phyloP scores from a whole-genome alignment of 2,797 vertebrate species.

The Adelosebastes latens region DNA sequence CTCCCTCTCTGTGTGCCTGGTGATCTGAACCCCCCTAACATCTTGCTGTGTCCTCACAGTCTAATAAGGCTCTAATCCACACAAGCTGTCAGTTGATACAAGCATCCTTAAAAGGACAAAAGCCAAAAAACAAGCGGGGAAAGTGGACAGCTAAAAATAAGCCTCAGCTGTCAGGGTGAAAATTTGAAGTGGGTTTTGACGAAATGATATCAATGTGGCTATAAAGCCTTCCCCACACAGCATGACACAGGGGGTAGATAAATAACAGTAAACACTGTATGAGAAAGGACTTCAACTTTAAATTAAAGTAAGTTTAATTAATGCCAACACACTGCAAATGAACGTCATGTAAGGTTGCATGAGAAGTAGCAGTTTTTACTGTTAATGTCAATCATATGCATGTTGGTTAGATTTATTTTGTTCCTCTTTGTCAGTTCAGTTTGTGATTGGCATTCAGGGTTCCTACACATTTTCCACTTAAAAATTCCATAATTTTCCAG shows the following conservation, averaged over 20 bases:
- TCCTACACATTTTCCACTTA: too few relatives aligned
- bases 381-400: background rate
- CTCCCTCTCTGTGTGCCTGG: slow-evolving; percentile 59
- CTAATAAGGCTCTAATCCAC: slow-evolving; percentile 88
- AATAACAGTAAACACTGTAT: slow-evolving; percentile 8
- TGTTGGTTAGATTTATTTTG: background rate
- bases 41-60: slow-evolving; percentile 86
- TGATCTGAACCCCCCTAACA: slow-evolving; percentile 84
- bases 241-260: background rate
- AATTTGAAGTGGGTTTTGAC: slow-evolving; percentile 72
- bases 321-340: background rate
- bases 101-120: slow-evolving; percentile 83
- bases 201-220: slow-evolving; percentile 55
- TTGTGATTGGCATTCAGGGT: background rate
- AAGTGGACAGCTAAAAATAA: slow-evolving; percentile 82
- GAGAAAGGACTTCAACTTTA: background rate
- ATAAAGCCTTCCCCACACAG: slow-evolving; percentile 30
- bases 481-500: background rate
- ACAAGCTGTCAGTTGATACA: slow-evolving; percentile 90
- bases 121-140: slow-evolving; percentile 71
- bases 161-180: slow-evolving; percentile 79
- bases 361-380: background rate
- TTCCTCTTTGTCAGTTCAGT: background rate
- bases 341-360: background rate
- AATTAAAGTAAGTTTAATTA: background rate